These are phyloP conservation scores for Crax fasciolata DNA, from an alignment of 2,797 vertebrate genomes.

Conservation along the genomic window DNA sequence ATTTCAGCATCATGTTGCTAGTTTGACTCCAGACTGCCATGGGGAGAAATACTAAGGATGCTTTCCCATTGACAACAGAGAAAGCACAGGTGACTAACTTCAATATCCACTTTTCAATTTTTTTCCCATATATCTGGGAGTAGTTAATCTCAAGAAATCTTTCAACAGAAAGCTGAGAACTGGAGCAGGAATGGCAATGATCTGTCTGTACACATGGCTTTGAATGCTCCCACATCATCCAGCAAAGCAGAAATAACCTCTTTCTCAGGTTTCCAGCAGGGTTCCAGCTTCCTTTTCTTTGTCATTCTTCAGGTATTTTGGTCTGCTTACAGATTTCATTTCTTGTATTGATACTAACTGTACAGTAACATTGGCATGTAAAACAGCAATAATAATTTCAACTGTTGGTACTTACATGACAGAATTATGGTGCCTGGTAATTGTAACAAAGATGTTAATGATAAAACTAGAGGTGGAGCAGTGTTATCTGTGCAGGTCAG, in stretches of 20 bases:
- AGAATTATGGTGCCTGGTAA: neutral
- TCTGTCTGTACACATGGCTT: neutral
- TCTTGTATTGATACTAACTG: neutral
- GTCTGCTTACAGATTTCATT: neutral
- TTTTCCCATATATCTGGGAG: accelerated
- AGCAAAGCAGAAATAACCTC: neutral
- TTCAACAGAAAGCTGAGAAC: neutral
- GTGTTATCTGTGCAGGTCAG: neutral
- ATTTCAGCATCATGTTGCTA: neutral
- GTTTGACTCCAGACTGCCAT: neutral
- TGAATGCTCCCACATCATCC: neutral
- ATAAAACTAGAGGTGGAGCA: neutral
- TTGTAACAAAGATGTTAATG: neutral
- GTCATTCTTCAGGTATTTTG: neutral
- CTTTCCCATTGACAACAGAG: neutral
- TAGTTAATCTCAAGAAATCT: neutral
- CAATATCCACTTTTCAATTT: neutral
- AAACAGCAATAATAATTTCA: neutral
- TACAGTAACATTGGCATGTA: neutral
- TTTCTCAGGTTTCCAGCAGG: neutral
- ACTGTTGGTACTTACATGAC: neutral
- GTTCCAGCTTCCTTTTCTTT: neutral
- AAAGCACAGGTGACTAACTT: neutral
- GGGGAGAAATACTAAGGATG: neutral
- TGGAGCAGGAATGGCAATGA: neutral